Percentiles rank a stretch among this genome's conserved stretches.
phyloP scores from a whole-genome alignment of 1,140 invertebrate genomes.

The Anastatus disparis region DNA sequence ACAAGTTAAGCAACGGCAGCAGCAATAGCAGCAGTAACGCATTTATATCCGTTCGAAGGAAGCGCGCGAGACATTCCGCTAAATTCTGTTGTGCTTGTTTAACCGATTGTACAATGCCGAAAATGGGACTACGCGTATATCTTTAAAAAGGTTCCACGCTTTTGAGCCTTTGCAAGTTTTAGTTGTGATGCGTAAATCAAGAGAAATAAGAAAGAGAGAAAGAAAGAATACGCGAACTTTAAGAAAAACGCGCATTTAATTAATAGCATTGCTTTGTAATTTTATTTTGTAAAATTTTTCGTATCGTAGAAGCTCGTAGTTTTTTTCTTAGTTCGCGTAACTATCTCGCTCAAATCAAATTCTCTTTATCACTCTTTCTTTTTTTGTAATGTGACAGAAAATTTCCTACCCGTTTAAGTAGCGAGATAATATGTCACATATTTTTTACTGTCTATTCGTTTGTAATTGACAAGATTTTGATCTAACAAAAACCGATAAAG shows the following conservation, averaged over 20 bases:
- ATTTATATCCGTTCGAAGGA: not conserved
- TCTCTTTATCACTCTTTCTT: not conserved
- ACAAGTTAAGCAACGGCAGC: not conserved
- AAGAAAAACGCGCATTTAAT: not conserved
- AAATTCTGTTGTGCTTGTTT: constrained; percentile 21
- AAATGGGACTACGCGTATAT: not conserved
- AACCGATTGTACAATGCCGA: not conserved
- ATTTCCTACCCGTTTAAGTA: constrained; percentile 36
- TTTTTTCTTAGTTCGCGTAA: not conserved
- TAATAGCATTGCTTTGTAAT: constrained; percentile 4
- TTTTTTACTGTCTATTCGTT: no score
- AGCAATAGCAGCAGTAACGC: not conserved
- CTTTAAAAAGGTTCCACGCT: not conserved
- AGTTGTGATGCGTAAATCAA: no score
- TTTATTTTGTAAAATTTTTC: not conserved
- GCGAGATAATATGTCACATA: constrained; percentile 3
- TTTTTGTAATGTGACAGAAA: not conserved
- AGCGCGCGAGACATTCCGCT: constrained; percentile 30
- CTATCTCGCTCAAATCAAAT: no score
- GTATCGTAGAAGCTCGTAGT: not conserved
- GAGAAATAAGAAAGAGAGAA: not conserved
- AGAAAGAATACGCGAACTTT: not conserved
- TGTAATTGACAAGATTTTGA: no score
- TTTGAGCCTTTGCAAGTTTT: not conserved
- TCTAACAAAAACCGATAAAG: constrained; percentile 23